Base-by-base conservation (phyloP, 2,797 vertebrate species). In the Microchirus variegatus region DNA sequence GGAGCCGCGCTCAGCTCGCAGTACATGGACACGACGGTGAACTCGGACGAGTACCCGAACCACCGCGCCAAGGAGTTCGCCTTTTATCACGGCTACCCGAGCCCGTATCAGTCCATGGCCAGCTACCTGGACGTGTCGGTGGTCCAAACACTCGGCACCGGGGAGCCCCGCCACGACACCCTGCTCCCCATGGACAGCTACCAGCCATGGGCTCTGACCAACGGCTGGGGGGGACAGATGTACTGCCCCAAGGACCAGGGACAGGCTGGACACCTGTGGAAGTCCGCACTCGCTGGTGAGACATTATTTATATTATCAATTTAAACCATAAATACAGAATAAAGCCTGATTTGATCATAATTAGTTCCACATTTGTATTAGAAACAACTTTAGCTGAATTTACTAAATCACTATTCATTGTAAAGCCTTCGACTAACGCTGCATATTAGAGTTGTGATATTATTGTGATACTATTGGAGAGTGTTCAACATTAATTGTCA, bases 91-190 rank as follows among this genome's bases (percentile, higher is more conserved):
- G 92, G 96, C 46, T 97, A 98, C 70, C 93, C 94, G 0, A 92
- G 88, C 35, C 94, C 95, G 0, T 98, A 97, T 81, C 96, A 96
- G 80, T 95, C 96, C 50, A 90, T 97, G 91, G 92, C 95, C 46
- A 95, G 95, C 67, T 98, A 97, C 83, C 90, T 98, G 87, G 96
- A 98, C 73, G 95, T 97, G 74, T 96, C 96, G 0, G 95, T 98
- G 67, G 95, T 98, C 22, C 95, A 96, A 70, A 95, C 93, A 2
- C 69, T 97, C 19, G 92, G 92, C 3, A 75, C 91, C 0, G 95
- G 93, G 0, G 95, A 97, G 65, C 87, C 94, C 15, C 92, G 96
- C 26, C 96, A 96, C 31, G 96, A 98, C 13, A 83, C 94, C 10
- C 89, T 96, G 60, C 85, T 97, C 31, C 96, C 95, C 9, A 92